Base-by-base conservation (phyloP, 2,797 vertebrate species). In the Silurus lanzhouensis region DNA sequence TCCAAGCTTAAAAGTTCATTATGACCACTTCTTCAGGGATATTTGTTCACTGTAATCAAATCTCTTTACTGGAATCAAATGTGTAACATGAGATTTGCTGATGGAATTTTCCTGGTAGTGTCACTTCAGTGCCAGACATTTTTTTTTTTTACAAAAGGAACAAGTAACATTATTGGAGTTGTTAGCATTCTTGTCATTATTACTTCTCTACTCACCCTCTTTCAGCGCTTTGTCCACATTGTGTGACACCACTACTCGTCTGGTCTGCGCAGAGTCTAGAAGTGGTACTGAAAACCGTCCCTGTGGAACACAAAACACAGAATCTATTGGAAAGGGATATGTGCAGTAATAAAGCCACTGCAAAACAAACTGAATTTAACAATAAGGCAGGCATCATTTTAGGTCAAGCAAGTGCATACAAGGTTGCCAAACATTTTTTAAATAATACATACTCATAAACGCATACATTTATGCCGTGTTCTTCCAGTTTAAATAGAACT, bases 201-300 rank as follows among this genome's bases (percentile, higher is more conserved):
- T 5, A 46, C 80, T 31, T 48, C 10, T 46, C 55, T 61, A 64
- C 91, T 92, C 95, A 99, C 98, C 98, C 96, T 99, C 98, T 91
- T 97, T 99, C 79, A 99, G 93, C 84, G 97, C 95, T 94, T 98
- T 98, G 91, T 99, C 98, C 95, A 99, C 96, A 86, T 96, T 98
- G 91, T 99, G 98, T 14, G 98, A 99, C 91, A 99, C 96, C 85
- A 98, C 94, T 89, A 98, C 96, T 89, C 96, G 96, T 91, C 97
- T 95, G 87, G 93, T 95, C 10, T 96, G 97, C 86, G 91, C 86
- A 0, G 93, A 91, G 80, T 99, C 98, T 84, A 95, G 94, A 67
- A 90, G 90, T 67, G 92, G 95, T 89, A 94, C 95, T 89, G 85
- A 90, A 86, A 95, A 95, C 87, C 92, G 91, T 90, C 88, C 94